Percentiles rank a stretch among this genome's conserved stretches.
These are phyloP conservation scores for Neosalanx taihuensis DNA, from an alignment of 2,797 vertebrate species.

Conservation along the genomic window DNA sequence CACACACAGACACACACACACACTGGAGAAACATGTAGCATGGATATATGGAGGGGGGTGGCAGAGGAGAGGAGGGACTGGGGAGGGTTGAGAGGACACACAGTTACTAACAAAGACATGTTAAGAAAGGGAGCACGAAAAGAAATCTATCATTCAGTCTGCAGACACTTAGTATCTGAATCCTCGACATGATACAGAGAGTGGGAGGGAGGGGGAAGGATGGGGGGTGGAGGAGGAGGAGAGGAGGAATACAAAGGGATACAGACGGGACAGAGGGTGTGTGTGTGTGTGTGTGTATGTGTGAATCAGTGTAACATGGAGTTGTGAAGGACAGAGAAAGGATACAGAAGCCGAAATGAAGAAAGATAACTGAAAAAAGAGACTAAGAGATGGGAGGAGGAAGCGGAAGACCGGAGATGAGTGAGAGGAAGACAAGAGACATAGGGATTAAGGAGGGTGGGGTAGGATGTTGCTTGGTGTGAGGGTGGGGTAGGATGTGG, in stretches of 20 bases:
- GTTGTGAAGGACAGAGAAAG: not conserved
- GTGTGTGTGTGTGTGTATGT: not conserved
- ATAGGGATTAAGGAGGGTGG: not conserved
- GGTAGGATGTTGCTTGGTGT: not conserved
- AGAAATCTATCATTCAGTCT: not conserved
- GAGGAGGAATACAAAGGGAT: conserved; percentile 1
- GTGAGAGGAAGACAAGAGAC: not conserved
- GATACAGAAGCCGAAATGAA: not conserved
- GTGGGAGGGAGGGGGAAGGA: not conserved
- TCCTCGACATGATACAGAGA: not conserved
- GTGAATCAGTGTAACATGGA: not conserved
- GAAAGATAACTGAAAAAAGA: conserved; percentile 4
- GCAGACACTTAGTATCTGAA: too few relatives aligned
- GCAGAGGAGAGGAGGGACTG: too few relatives aligned
- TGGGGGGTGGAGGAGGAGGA: not conserved
- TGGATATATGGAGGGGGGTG: too few relatives aligned
- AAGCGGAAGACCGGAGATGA: not conserved
- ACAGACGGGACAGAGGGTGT: not conserved
- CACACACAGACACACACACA: conserved; percentile 25
- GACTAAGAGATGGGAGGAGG: not conserved
- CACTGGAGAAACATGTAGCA: conserved; percentile 4
- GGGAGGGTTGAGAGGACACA: not conserved
- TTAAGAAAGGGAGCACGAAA: not conserved
- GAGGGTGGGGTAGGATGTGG: not conserved
- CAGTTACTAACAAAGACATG: not conserved